Conservation (phyloP, 1,140 invertebrate genomes). For the Mizuhopecten yessoensis region DNA sequence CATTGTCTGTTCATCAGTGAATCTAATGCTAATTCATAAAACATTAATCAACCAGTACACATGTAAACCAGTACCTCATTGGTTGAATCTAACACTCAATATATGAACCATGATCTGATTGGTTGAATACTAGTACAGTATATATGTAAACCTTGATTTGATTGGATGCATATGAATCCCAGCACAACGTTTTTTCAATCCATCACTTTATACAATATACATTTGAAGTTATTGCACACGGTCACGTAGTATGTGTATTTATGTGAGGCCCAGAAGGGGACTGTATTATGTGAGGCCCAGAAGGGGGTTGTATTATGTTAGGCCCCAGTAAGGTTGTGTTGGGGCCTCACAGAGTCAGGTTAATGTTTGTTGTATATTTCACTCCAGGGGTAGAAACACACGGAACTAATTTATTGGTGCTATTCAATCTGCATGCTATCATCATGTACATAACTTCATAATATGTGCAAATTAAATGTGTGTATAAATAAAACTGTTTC, state of each 20-base stretch:
- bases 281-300: too few relatives aligned
- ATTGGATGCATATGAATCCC: slow-evolving; percentile 8
- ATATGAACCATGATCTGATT: background rate
- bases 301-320: background rate
- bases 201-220: background rate
- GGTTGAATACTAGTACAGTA: background rate
- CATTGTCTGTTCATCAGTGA: too few relatives aligned
- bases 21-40: too few relatives aligned
- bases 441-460: slow-evolving; percentile 32
- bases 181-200: background rate
- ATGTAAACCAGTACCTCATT: background rate
- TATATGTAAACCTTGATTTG: background rate
- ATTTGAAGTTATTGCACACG: background rate
- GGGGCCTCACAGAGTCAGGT: too few relatives aligned
- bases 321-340: background rate
- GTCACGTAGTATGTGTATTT: too few relatives aligned
- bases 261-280: too few relatives aligned
- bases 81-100: background rate
- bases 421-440: background rate
- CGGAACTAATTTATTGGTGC: slow-evolving; percentile 31
- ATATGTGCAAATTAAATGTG: slow-evolving; percentile 39
- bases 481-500: slow-evolving; percentile 19
- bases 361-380: background rate
- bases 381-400: slow-evolving; percentile 10
- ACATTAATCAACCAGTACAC: background rate